Percentiles rank a stretch among this genome's conserved stretches.
Evolutionary conservation across 2,797 vertebrate species (phyloP).

Genomic region (Crenuchus spilurus): DNA sequence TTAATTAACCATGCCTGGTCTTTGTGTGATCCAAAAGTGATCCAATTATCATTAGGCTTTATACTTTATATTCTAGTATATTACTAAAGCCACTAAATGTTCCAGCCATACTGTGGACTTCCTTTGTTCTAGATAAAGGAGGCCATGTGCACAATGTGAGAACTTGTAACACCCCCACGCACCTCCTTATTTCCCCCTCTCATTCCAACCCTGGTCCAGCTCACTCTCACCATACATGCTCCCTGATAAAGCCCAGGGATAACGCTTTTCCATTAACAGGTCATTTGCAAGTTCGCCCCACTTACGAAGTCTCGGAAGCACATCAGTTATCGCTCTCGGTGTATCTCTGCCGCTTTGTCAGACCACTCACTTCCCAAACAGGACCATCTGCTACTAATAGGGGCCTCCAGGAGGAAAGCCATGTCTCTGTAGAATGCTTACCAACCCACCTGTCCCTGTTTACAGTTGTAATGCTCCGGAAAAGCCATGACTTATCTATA

Average conservation of each 20-base stretch:
- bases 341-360: constrained; percentile 69
- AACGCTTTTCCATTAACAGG: constrained; percentile 79
- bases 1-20: no score
- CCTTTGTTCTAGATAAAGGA: constrained; percentile 30
- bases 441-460: constrained; percentile 74
- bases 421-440: constrained; percentile 56
- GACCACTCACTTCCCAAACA: constrained; percentile 66
- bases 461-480: constrained; percentile 68
- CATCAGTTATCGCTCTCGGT: constrained; percentile 77
- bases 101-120: background rate
- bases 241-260: constrained; percentile 78
- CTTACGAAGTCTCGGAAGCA: constrained; percentile 72
- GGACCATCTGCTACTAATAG: constrained; percentile 68
- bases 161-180: background rate
- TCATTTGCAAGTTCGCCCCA: constrained; percentile 66
- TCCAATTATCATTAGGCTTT: no score
- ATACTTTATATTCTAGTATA: constrained; percentile 31
- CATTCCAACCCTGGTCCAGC: constrained; percentile 66
- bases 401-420: constrained; percentile 51
- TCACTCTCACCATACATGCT: constrained; percentile 74
- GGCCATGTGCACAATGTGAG: background rate
- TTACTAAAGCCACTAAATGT: constrained; percentile 2
- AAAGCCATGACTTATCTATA: constrained; percentile 48
- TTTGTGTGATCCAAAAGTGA: no score
- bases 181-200: constrained; percentile 16